These are phyloP conservation scores for Lacanobia oleracea DNA, from an alignment of 2,888 invertebrate genomes.

Conservation along the genomic window DNA sequence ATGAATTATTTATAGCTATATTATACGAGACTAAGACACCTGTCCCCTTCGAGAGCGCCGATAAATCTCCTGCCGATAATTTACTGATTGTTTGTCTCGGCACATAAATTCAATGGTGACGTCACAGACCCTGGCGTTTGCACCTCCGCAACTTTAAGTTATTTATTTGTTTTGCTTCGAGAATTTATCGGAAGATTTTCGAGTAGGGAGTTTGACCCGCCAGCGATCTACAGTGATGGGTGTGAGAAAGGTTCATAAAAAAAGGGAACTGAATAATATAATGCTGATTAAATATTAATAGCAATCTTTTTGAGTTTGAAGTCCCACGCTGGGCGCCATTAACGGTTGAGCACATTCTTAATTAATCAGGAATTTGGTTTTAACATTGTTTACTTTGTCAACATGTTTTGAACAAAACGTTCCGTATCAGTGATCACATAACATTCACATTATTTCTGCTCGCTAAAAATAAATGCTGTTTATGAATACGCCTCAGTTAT, in stretches of 20 bases:
- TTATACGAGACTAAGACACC: conserved; percentile 72
- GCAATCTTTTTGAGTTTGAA: conserved; percentile 27
- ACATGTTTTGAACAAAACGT: conserved; percentile 15
- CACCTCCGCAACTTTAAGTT: conserved; percentile 75
- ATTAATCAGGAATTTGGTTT: conserved; percentile 29
- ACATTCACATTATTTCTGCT: conserved; percentile 29
- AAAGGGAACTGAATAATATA: conserved; percentile 33
- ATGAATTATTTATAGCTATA: conserved; percentile 67
- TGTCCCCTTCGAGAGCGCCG: conserved; percentile 67
- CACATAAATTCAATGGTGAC: conserved; percentile 64
- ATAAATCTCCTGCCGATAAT: conserved; percentile 83
- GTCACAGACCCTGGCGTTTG: conserved; percentile 64
- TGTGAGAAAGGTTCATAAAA: conserved; percentile 8
- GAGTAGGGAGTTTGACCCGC: conserved; percentile 53
- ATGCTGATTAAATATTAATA: conserved; percentile 27
- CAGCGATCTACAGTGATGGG: conserved; percentile 52
- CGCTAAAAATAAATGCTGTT: conserved; percentile 33
- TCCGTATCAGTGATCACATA: conserved; percentile 22
- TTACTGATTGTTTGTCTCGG: conserved; percentile 81
- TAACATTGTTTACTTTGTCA: conserved; percentile 18
- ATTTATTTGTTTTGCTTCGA: conserved; percentile 83
- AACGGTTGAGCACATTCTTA: conserved; percentile 38
- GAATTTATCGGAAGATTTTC: conserved; percentile 71
- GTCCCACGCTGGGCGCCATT: conserved; percentile 54
- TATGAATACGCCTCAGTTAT: conserved; percentile 48